Percentiles rank a stretch among this genome's conserved stretches.
Conservation (phyloP, 2,888 invertebrate species). For the Escarpia spicata region DNA sequence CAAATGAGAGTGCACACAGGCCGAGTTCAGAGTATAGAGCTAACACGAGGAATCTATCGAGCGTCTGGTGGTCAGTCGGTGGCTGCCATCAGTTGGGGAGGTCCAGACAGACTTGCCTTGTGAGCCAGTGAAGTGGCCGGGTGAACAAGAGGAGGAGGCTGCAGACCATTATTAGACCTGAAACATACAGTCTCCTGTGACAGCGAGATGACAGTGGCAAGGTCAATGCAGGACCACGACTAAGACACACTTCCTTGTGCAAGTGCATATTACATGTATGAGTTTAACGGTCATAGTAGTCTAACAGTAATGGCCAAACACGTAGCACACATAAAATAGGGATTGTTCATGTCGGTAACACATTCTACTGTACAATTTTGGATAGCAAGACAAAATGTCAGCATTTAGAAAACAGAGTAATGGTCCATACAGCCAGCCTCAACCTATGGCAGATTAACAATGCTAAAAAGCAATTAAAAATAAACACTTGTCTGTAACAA, state of each 20-base stretch:
- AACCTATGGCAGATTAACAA: too few species aligned
- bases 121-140: not conserved
- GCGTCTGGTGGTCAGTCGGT: not conserved
- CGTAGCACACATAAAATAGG: not conserved
- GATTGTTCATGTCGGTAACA: not conserved
- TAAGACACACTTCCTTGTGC: not conserved
- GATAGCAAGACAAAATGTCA: not conserved
- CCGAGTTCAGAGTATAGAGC: not conserved
- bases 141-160: not conserved
- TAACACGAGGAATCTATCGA: not conserved
- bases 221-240: too few species aligned
- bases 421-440: not conserved
- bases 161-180: not conserved
- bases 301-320: not conserved
- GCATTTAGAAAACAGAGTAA: not conserved
- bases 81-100: not conserved
- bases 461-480: too few species aligned
- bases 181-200: not conserved
- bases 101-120: not conserved
- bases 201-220: not conserved
- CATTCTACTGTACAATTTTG: not conserved
- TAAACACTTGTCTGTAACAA: too few species aligned
- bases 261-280: not conserved
- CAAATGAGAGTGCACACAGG: too few species aligned
- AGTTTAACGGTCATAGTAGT: not conserved